Evolutionary conservation across 2,888 invertebrate species (phyloP).

Genomic region (Netelia inedita): DNA sequence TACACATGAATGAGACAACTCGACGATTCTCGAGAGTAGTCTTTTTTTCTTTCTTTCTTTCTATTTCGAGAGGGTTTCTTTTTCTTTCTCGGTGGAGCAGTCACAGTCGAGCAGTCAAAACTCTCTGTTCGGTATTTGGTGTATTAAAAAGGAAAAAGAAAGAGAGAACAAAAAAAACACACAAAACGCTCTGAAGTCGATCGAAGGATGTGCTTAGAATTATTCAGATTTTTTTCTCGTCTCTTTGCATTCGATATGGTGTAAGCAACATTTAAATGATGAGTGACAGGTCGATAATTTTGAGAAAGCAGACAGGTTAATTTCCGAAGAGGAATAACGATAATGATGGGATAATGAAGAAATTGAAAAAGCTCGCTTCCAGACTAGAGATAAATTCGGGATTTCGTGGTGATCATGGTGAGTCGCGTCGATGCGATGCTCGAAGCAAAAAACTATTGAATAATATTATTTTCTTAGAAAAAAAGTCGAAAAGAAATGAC

Average conservation of each 20-base stretch:
- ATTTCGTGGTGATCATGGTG: slow-evolving; percentile 49
- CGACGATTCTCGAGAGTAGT: slow-evolving; percentile 29
- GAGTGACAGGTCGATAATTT: slow-evolving; percentile 54
- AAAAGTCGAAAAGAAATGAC: slow-evolving; percentile 18
- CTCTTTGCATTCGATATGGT: slow-evolving; percentile 6
- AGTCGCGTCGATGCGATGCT: background rate
- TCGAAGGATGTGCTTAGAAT: slow-evolving; percentile 42
- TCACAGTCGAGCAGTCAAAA: slow-evolving; percentile 45
- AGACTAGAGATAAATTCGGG: slow-evolving; percentile 46
- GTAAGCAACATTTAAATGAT: slow-evolving; percentile 49
- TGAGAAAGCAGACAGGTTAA: slow-evolving; percentile 55
- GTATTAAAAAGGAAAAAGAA: slow-evolving; percentile 2
- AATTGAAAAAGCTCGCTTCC: slow-evolving; percentile 59
- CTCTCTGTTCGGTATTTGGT: slow-evolving; percentile 28
- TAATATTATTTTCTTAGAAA: slow-evolving; percentile 32
- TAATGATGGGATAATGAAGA: slow-evolving; percentile 60
- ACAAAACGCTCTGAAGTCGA: slow-evolving; percentile 45
- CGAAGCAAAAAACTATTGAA: background rate
- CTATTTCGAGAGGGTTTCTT: background rate
- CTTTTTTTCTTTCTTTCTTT: background rate
- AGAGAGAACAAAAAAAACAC: slow-evolving; percentile 4
- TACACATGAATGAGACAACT: slow-evolving; percentile 65
- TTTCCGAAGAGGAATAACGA: slow-evolving; percentile 14
- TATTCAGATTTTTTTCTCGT: slow-evolving; percentile 56
- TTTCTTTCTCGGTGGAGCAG: background rate